phyloP scores from a whole-genome alignment of 2,888 invertebrate species.

The Dione juno region DNA sequence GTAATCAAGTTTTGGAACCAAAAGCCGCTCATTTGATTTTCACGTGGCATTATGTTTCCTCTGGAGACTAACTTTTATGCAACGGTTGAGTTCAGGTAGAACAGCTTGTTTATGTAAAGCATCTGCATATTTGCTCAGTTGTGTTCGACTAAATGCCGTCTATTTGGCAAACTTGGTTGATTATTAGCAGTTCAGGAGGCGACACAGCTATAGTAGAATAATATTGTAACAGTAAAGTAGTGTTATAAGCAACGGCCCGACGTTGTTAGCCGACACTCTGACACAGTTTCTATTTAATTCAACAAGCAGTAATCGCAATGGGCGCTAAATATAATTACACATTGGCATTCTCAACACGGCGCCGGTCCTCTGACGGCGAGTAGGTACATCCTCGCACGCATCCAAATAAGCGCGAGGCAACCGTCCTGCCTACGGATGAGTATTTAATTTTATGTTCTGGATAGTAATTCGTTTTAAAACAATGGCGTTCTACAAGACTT shows the following conservation, averaged over 20 bases:
- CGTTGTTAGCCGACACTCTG: slow-evolving; percentile 51
- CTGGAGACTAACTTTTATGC: slow-evolving; percentile 43
- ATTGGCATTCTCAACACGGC: slow-evolving; percentile 70
- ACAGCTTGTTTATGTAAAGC: slow-evolving; percentile 47
- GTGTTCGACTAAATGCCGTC: slow-evolving; percentile 42
- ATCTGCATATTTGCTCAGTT: slow-evolving; percentile 47
- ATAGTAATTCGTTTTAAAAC: slow-evolving; percentile 62
- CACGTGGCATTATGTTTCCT: slow-evolving; percentile 34
- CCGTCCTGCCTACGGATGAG: slow-evolving; percentile 72
- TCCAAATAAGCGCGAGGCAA: slow-evolving; percentile 69
- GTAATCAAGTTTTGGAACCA: slow-evolving; percentile 16
- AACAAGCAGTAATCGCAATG: slow-evolving; percentile 66
- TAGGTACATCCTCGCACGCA: slow-evolving; percentile 66
- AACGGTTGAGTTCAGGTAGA: slow-evolving; percentile 41
- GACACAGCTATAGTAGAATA: slow-evolving; percentile 10
- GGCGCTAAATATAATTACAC: slow-evolving; percentile 72
- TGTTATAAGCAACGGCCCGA: slow-evolving; percentile 33
- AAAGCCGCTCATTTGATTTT: slow-evolving; percentile 37
- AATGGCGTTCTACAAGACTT: slow-evolving; percentile 53
- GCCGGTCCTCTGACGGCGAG: slow-evolving; percentile 59
- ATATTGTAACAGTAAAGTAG: slow-evolving; percentile 20
- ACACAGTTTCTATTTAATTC: slow-evolving; percentile 70
- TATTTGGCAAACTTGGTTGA: slow-evolving; percentile 35
- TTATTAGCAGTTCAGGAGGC: slow-evolving; percentile 33
- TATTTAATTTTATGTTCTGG: slow-evolving; percentile 64